Evolutionary conservation across 2,797 vertebrate genomes (phyloP).

Genomic region (Chanos chanos): DNA sequence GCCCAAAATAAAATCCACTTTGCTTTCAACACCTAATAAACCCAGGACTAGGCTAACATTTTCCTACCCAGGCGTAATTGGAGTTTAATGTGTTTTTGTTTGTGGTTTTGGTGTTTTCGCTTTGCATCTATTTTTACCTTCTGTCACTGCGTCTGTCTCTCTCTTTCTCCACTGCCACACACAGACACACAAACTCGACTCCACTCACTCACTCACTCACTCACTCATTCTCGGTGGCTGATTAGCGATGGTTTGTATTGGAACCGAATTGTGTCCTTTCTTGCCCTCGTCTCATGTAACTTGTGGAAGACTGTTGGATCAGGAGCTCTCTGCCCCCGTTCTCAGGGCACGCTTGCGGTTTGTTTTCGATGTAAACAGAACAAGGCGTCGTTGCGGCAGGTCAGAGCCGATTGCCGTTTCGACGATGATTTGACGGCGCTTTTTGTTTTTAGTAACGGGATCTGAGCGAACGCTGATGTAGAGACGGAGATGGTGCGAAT

Average conservation of each 20-base stretch:
- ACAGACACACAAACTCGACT: background rate
- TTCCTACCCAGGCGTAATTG: conserved; percentile 29
- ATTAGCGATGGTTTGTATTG: too few relatives aligned
- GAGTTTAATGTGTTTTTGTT: conserved; percentile 42
- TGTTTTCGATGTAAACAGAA: conserved; percentile 49
- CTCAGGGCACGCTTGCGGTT: conserved; percentile 4
- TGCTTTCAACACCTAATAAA: conserved; percentile 50
- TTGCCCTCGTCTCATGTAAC: background rate
- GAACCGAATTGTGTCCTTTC: background rate
- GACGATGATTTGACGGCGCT: conserved; percentile 39
- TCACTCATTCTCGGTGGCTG: too few relatives aligned
- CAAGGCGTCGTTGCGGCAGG: conserved; percentile 42
- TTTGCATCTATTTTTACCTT: conserved; percentile 48
- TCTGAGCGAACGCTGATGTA: conserved; percentile 37
- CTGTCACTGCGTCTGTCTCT: too few relatives aligned
- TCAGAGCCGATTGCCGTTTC: conserved; percentile 48
- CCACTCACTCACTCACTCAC: background rate
- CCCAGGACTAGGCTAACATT: conserved; percentile 18
- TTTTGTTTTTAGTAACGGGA: conserved; percentile 55
- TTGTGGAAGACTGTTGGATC: conserved; percentile 10
- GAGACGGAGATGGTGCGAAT: conserved; percentile 57
- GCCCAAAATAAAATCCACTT: conserved; percentile 34
- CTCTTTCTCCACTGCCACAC: background rate
- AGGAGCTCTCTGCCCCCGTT: conserved; percentile 3
- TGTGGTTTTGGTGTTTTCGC: conserved; percentile 43